These are phyloP conservation scores for Amia ocellicauda DNA, from an alignment of 2,113 vertebrate genomes.

Conservation along the genomic window DNA sequence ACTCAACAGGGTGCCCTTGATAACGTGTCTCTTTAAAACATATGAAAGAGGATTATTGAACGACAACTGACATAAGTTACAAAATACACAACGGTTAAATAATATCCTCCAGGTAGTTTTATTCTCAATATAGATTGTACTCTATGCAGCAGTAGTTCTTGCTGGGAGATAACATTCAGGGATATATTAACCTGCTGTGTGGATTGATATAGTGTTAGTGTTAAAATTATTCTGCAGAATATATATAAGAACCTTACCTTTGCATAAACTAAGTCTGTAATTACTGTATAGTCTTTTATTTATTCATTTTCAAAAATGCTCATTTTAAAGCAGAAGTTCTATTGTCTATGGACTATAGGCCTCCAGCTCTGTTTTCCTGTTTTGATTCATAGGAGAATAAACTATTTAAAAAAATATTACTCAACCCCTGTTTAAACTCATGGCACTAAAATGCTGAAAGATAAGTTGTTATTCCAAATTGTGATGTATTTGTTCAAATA, in stretches of 20 bases:
- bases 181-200: conserved; percentile 32
- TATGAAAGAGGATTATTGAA: conserved; percentile 48
- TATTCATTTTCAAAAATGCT: too few relatives aligned
- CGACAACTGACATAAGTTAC: conserved; percentile 29
- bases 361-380: too few relatives aligned
- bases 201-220: conserved; percentile 27
- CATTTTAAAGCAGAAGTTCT: too few relatives aligned
- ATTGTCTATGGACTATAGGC: too few relatives aligned
- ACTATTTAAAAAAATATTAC: too few relatives aligned
- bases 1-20: conserved; percentile 23
- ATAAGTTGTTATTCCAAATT: too few relatives aligned
- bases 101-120: conserved; percentile 36
- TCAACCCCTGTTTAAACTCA: too few relatives aligned
- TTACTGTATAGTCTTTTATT: too few relatives aligned
- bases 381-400: too few relatives aligned
- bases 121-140: conserved; percentile 40
- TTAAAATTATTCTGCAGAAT: conserved; percentile 30
- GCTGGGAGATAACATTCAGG: conserved; percentile 25
- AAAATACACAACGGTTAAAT: conserved; percentile 28
- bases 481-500: too few relatives aligned
- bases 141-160: conserved; percentile 25
- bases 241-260: conserved; percentile 26
- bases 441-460: too few relatives aligned
- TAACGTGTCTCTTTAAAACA: conserved; percentile 3
- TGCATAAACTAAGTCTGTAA: too few relatives aligned